Conservation (phyloP, 1,140 invertebrate species). For the Aphaenogaster ashmeadi region DNA sequence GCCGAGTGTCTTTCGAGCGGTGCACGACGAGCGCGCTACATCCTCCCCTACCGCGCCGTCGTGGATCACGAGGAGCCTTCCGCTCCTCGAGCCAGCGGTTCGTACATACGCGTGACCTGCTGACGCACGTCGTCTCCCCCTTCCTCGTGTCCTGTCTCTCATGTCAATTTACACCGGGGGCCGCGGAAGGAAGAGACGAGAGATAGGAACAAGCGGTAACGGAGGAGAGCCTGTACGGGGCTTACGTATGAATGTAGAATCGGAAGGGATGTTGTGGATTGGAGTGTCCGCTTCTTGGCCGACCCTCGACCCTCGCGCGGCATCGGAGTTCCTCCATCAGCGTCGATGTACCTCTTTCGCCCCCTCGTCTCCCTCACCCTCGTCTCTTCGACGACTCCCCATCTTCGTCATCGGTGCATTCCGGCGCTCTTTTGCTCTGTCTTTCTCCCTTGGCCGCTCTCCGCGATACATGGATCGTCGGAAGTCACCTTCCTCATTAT, state of each 20-base stretch:
- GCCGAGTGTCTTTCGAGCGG: slow-evolving; percentile 53
- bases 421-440: slow-evolving; percentile 54
- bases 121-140: slow-evolving; percentile 72
- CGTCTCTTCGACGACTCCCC: slow-evolving; percentile 42
- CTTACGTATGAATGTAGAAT: slow-evolving; percentile 73
- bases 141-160: slow-evolving; percentile 77
- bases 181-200: slow-evolving; percentile 84
- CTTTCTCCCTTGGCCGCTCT: slow-evolving; percentile 73
- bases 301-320: slow-evolving; percentile 77
- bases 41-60: slow-evolving; percentile 38
- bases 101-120: slow-evolving; percentile 70
- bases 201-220: slow-evolving; percentile 56
- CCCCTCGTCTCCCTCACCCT: slow-evolving; percentile 66
- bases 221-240: slow-evolving; percentile 62
- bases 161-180: slow-evolving; percentile 83
- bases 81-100: slow-evolving; percentile 71
- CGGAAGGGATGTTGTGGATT: slow-evolving; percentile 80
- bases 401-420: slow-evolving; percentile 64
- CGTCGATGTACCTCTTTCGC: slow-evolving; percentile 73
- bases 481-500: slow-evolving; percentile 88
- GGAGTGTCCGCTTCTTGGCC: slow-evolving; percentile 86
- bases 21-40: slow-evolving; percentile 7
- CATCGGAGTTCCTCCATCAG: slow-evolving; percentile 61
- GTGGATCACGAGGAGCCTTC: slow-evolving; percentile 73
- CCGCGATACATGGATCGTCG: slow-evolving; percentile 85